These are phyloP conservation scores for Holothuria glaberrima DNA, from an alignment of 35 echinoderm and acorn worm species.

Conservation along the genomic window DNA sequence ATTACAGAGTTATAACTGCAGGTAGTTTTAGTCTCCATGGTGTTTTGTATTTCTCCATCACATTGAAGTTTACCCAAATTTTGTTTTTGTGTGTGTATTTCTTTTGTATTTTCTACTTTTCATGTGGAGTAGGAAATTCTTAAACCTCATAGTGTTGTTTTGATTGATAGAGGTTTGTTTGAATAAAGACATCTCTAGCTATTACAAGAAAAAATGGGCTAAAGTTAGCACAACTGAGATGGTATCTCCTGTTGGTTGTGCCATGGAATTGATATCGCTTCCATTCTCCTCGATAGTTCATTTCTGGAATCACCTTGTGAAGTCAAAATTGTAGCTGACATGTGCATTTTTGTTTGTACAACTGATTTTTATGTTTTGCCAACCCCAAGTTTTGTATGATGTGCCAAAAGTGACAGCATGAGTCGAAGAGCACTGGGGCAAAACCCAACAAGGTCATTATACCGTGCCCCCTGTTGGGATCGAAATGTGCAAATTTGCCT, in stretches of 20 bases:
- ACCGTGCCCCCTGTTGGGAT: constrained; percentile 19
- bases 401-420: constrained; percentile 22
- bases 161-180: too few species aligned
- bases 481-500: constrained; percentile 44
- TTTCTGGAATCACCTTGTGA: constrained; percentile 7
- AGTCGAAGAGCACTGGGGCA: constrained; percentile 7
- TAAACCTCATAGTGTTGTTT: too few species aligned
- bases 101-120: too few species aligned
- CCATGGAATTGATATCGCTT: background rate
- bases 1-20: too few species aligned
- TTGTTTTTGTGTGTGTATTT: too few species aligned
- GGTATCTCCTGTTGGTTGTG: background rate
- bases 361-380: constrained; percentile 8
- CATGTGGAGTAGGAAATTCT: too few species aligned
- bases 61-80: too few species aligned
- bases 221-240: constrained; percentile 24
- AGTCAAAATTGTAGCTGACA: constrained; percentile 20
- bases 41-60: too few species aligned
- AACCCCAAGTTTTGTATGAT: background rate
- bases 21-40: too few species aligned
- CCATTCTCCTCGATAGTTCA: background rate
- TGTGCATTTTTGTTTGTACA: constrained; percentile 44
- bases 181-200: background rate
- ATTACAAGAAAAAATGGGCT: background rate
- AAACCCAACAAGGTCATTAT: constrained; percentile 52